Percentiles rank a stretch among this genome's conserved stretches.
Evolutionary conservation across 2,113 vertebrate genomes (phyloP).

Genomic region (Engystomops pustulosus): DNA sequence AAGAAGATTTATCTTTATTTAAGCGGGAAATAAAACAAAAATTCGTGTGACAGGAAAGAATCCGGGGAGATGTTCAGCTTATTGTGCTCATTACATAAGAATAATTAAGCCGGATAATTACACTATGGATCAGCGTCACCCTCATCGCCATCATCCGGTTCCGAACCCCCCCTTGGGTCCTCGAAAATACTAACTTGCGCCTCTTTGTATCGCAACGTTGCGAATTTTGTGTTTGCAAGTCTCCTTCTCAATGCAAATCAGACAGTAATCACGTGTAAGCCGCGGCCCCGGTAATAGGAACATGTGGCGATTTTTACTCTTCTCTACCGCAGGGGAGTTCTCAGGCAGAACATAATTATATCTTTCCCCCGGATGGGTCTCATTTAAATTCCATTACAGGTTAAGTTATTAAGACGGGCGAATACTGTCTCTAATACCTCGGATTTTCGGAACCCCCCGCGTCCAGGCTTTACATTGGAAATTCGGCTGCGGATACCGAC

Average conservation of each 20-base stretch:
- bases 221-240: slow-evolving; percentile 73
- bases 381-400: slow-evolving; percentile 85
- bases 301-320: slow-evolving; percentile 68
- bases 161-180: slow-evolving; percentile 73
- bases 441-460: slow-evolving; percentile 76
- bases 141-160: slow-evolving; percentile 62
- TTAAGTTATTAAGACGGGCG: slow-evolving; percentile 81
- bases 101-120: slow-evolving; percentile 83
- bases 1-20: slow-evolving; percentile 65
- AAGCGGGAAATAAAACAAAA: slow-evolving; percentile 69
- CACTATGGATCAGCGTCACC: slow-evolving; percentile 62
- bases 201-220: slow-evolving; percentile 71
- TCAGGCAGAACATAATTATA: slow-evolving; percentile 78
- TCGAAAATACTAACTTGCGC: slow-evolving; percentile 71
- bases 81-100: slow-evolving; percentile 77
- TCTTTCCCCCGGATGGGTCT: slow-evolving; percentile 83
- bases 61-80: slow-evolving; percentile 75
- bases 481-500: slow-evolving; percentile 69
- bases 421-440: slow-evolving; percentile 81
- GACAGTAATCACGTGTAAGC: slow-evolving; percentile 77
- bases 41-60: slow-evolving; percentile 73
- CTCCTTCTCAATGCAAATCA: slow-evolving; percentile 79
- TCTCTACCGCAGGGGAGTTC: slow-evolving; percentile 78
- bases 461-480: slow-evolving; percentile 71
- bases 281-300: slow-evolving; percentile 76